These are phyloP conservation scores for Colletes gigas DNA, from an alignment of 1,140 invertebrate genomes.

Conservation along the genomic window DNA sequence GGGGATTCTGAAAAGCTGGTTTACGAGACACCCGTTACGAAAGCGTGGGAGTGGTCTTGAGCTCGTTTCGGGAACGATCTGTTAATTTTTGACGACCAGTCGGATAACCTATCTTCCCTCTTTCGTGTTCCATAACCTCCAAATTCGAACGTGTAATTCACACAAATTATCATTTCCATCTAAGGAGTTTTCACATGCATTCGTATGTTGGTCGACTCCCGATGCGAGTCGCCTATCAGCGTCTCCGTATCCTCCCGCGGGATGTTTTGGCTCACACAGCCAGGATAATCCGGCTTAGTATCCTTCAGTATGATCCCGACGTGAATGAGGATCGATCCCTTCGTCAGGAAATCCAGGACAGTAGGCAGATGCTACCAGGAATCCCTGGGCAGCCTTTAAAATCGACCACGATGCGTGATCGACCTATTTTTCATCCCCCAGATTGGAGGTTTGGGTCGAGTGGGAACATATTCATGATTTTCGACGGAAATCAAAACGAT, in stretches of 20 bases:
- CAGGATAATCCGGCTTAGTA: conserved; percentile 80
- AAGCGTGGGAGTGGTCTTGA: background rate
- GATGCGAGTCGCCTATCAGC: background rate
- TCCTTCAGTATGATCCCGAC: conserved; percentile 60
- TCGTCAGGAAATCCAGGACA: conserved; percentile 70
- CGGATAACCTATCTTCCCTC: too few species aligned
- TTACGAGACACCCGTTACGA: background rate
- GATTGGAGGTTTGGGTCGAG: background rate
- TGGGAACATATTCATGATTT: background rate
- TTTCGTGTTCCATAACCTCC: too few species aligned
- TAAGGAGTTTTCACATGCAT: too few species aligned
- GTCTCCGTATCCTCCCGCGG: conserved; percentile 53
- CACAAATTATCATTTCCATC: too few species aligned
- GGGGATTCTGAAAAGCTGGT: background rate
- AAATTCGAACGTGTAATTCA: too few species aligned
- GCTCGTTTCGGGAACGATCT: background rate
- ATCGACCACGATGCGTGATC: conserved; percentile 20
- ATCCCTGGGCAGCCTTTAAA: conserved; percentile 53
- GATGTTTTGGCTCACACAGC: conserved; percentile 75
- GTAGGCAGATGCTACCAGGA: conserved; percentile 78
- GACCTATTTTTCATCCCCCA: conserved; percentile 8
- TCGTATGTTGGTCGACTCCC: too few species aligned
- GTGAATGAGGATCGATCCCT: conserved; percentile 60
- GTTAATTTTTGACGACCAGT: background rate
- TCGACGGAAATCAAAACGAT: background rate